These are phyloP conservation scores for Meteorus cinctellus DNA, from an alignment of 2,888 invertebrate genomes.

Conservation along the genomic window DNA sequence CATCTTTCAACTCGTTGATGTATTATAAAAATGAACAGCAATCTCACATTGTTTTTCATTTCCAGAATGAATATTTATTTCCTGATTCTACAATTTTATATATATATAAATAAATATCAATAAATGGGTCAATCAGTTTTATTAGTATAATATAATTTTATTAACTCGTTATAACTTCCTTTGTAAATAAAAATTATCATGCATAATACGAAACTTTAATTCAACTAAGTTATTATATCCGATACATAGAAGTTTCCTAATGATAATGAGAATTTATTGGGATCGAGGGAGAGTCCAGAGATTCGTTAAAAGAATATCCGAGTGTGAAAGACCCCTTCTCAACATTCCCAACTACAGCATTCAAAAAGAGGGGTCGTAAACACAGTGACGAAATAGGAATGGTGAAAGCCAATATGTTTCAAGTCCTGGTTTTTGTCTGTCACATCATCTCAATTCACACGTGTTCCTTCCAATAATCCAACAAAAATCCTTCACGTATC, in stretches of 20 bases:
- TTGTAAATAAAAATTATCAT: not conserved
- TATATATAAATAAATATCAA: too few species aligned
- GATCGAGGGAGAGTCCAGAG: slow-evolving; percentile 26
- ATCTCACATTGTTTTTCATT: too few species aligned
- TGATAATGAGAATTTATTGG: slow-evolving; percentile 29
- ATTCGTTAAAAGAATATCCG: slow-evolving; percentile 3
- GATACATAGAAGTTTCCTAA: not conserved
- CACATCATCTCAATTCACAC: slow-evolving; percentile 6
- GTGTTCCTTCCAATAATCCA: not conserved
- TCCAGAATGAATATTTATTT: too few species aligned
- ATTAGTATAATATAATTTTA: not conserved
- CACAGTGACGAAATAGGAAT: slow-evolving; percentile 41
- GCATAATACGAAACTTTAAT: not conserved
- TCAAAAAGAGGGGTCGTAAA: slow-evolving; percentile 40
- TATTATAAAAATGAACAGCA: too few species aligned
- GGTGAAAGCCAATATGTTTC: slow-evolving; percentile 39
- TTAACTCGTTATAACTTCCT: not conserved
- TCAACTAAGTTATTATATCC: not conserved
- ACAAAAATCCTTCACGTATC: not conserved
- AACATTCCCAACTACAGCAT: not conserved
- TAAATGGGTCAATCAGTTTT: too few species aligned
- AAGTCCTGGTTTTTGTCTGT: slow-evolving; percentile 27
- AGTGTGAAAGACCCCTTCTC: slow-evolving; percentile 3
- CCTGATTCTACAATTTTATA: too few species aligned
- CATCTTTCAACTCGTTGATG: not conserved